These are phyloP conservation scores for Anguilla rostrata DNA, from an alignment of 2,113 vertebrate genomes.

Conservation along the genomic window DNA sequence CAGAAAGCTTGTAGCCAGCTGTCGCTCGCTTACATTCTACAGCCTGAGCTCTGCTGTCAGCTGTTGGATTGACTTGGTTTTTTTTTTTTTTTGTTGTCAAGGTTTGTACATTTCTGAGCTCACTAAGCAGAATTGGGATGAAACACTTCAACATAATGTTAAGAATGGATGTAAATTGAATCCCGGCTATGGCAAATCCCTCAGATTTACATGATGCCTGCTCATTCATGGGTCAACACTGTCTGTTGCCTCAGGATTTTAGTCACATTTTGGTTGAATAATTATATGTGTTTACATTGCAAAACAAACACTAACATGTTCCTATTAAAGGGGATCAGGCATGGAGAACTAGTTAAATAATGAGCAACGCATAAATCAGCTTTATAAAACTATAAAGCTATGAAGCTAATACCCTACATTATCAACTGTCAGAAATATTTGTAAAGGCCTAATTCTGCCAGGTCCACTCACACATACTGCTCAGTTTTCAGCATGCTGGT, in stretches of 20 bases:
- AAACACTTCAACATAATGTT: too few relatives aligned
- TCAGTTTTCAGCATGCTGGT: not conserved
- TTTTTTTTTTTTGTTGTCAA: too few relatives aligned
- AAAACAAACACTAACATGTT: not conserved
- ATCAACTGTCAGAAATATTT: not conserved
- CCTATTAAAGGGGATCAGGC: not conserved
- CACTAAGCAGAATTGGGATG: too few relatives aligned
- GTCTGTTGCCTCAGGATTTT: not conserved
- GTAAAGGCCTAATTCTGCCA: not conserved
- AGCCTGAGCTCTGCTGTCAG: too few relatives aligned
- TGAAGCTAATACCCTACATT: not conserved
- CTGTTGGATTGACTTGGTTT: too few relatives aligned
- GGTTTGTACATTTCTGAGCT: too few relatives aligned
- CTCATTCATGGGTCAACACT: not conserved
- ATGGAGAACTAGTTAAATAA: not conserved
- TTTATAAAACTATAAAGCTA: not conserved
- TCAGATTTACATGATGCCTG: not conserved
- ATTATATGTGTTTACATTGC: not conserved
- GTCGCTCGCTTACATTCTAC: too few relatives aligned
- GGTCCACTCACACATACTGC: not conserved
- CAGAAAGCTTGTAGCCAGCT: too few relatives aligned
- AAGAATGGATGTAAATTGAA: not conserved
- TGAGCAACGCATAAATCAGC: not conserved
- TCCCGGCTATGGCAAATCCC: not conserved
- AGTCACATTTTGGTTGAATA: not conserved